Conservation (phyloP, 2,888 invertebrate species). For the Aricia artaxerxes region DNA sequence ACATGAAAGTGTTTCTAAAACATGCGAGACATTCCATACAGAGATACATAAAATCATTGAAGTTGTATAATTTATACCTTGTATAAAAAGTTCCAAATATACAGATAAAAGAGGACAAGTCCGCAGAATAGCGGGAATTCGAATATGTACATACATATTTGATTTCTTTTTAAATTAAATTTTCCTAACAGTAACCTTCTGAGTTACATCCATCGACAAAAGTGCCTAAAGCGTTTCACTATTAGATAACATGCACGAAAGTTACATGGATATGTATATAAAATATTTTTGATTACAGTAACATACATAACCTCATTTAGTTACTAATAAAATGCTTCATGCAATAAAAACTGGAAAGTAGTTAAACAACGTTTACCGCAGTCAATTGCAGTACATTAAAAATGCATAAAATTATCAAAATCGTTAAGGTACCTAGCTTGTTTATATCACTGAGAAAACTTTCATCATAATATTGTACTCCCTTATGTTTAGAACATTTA, state of each 20-base stretch:
- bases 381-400: constrained; percentile 25
- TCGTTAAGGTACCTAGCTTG: constrained; percentile 9
- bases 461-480: constrained; percentile 32
- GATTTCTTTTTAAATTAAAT: not conserved
- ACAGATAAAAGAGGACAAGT: constrained; percentile 27
- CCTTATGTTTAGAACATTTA: constrained; percentile 36
- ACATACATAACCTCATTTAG: constrained; percentile 3
- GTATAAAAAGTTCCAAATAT: constrained; percentile 31
- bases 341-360: constrained; percentile 18
- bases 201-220: not conserved
- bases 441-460: constrained; percentile 32
- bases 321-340: not conserved
- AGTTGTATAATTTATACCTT: constrained; percentile 19
- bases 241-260: constrained; percentile 26
- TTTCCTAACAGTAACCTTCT: constrained; percentile 2
- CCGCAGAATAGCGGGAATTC: not conserved
- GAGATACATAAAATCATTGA: constrained; percentile 13
- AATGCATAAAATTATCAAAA: constrained; percentile 33
- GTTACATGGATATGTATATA: constrained; percentile 10
- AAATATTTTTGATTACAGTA: constrained; percentile 24
- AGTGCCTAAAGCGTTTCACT: constrained; percentile 24
- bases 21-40: constrained; percentile 7
- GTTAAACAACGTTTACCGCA: not conserved
- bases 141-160: constrained; percentile 26
- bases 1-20: constrained; percentile 11